Percentiles rank a stretch among this genome's conserved stretches.
phyloP scores from a whole-genome alignment of 1,140 invertebrate genomes.

The Apolygus lucorum region DNA sequence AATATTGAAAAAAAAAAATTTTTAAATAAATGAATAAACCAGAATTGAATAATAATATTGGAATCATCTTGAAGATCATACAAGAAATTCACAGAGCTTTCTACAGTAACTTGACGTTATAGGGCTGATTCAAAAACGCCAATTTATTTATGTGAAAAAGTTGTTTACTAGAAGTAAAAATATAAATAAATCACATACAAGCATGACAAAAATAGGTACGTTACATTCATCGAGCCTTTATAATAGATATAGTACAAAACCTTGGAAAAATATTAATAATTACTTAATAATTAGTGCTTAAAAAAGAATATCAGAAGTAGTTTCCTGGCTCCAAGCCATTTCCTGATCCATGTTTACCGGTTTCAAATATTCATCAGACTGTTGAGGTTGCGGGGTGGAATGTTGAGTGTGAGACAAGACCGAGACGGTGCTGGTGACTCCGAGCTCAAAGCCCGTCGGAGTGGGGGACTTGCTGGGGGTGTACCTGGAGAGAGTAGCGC shows the following conservation, averaged over 20 bases:
- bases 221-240: conserved; percentile 1
- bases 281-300: conserved; percentile 34
- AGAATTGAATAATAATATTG: too few species aligned
- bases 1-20: too few species aligned
- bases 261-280: conserved; percentile 16
- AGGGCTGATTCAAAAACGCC: too few species aligned
- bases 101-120: too few species aligned
- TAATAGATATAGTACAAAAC: conserved; percentile 8
- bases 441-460: conserved; percentile 50
- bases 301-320: conserved; percentile 54
- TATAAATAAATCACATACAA: conserved; percentile 17
- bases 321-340: conserved; percentile 53
- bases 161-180: conserved; percentile 5
- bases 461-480: conserved; percentile 52
- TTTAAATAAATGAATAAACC: too few species aligned
- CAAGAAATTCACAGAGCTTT: too few species aligned
- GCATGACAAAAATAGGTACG: conserved; percentile 9
- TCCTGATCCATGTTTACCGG: conserved; percentile 47
- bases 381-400: background rate
- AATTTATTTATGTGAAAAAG: background rate
- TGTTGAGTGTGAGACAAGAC: conserved; percentile 30
- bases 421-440: conserved; percentile 45
- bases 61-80: too few species aligned
- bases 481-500: conserved; percentile 48
- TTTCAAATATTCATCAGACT: conserved; percentile 45